Evolutionary conservation across 1,140 invertebrate genomes (phyloP).

Genomic region (Drosophila mojavensis): DNA sequence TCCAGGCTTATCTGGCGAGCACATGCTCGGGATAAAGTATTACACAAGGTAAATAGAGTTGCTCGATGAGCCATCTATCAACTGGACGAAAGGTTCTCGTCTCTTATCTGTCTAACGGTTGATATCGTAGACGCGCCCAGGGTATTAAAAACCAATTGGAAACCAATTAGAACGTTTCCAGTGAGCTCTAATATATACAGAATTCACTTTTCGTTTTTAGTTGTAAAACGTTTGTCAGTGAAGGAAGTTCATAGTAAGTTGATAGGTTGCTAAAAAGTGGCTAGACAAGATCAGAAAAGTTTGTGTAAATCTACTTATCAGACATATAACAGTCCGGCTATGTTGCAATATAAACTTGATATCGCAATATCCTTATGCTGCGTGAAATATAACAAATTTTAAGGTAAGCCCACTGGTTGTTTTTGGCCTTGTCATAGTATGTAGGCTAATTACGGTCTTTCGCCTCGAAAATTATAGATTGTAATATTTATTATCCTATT

Average conservation of each 20-base stretch:
- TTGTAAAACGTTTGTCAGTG: slow-evolving; percentile 8
- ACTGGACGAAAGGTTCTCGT: slow-evolving; percentile 46
- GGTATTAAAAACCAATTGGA: slow-evolving; percentile 68
- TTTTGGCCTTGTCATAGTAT: too few species aligned
- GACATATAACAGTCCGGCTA: too few species aligned
- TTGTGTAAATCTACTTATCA: not conserved
- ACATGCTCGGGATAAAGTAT: slow-evolving; percentile 59
- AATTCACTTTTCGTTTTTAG: slow-evolving; percentile 1
- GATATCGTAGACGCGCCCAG: not conserved
- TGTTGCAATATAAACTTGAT: too few species aligned
- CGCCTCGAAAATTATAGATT: too few species aligned
- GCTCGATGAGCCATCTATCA: slow-evolving; percentile 61
- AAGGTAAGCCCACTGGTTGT: too few species aligned
- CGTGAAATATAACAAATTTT: too few species aligned
- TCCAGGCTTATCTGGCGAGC: slow-evolving; percentile 53
- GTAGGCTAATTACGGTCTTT: too few species aligned
- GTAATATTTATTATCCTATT: too few species aligned
- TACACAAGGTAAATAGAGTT: slow-evolving; percentile 29
- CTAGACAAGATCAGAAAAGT: not conserved
- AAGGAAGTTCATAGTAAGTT: not conserved
- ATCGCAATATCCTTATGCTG: too few species aligned
- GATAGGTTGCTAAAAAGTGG: not conserved
- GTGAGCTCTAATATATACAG: not conserved
- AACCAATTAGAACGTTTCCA: slow-evolving; percentile 44
- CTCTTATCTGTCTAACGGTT: slow-evolving; percentile 47